A percentile compares a stretch with the other conserved stretches of the same genome.
phyloP scores from a whole-genome alignment of 2,797 vertebrate genomes.

The Chelon labrosus region DNA sequence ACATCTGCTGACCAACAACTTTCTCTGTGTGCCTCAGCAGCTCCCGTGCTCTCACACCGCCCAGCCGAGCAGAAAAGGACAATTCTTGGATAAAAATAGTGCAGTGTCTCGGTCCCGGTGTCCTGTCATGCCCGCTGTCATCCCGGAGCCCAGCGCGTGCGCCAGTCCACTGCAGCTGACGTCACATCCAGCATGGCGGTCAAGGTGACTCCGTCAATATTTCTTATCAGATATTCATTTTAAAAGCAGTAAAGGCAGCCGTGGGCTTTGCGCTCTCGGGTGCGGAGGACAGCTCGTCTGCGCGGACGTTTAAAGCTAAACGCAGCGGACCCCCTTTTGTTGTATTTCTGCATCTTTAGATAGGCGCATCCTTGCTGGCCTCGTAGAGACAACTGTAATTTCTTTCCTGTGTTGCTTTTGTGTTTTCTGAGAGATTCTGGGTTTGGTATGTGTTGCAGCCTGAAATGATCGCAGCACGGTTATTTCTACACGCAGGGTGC shows the following conservation, averaged over 20 bases:
- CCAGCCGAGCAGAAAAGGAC: constrained; percentile 21
- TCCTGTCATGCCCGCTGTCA: constrained; percentile 54
- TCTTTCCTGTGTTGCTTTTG: constrained; percentile 58
- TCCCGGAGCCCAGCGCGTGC: constrained; percentile 75
- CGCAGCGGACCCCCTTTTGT: constrained; percentile 37
- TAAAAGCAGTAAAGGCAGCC: constrained; percentile 41
- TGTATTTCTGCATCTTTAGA: constrained; percentile 56
- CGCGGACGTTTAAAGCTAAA: constrained; percentile 34
- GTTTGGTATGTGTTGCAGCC: constrained; percentile 4
- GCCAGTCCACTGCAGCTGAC: constrained; percentile 80
- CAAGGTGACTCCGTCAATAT: constrained; percentile 95
- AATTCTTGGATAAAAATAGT: constrained; percentile 54
- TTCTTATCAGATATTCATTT: constrained; percentile 73
- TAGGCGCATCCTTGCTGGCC: constrained; percentile 71
- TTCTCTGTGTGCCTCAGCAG: constrained; percentile 6
- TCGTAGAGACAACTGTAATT: constrained; percentile 61
- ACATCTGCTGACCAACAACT: background rate
- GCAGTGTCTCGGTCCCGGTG: constrained; percentile 19
- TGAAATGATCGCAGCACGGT: constrained; percentile 3
- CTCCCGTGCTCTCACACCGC: constrained; percentile 1
- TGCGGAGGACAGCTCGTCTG: constrained; percentile 33
- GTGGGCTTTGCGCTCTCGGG: constrained; percentile 32
- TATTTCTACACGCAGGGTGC: constrained; percentile 25
- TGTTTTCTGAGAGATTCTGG: constrained; percentile 20
- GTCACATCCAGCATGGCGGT: constrained; percentile 95